These are phyloP conservation scores for Meloidogyne hapla DNA, from an alignment of 1,140 invertebrate species.

Conservation along the genomic window DNA sequence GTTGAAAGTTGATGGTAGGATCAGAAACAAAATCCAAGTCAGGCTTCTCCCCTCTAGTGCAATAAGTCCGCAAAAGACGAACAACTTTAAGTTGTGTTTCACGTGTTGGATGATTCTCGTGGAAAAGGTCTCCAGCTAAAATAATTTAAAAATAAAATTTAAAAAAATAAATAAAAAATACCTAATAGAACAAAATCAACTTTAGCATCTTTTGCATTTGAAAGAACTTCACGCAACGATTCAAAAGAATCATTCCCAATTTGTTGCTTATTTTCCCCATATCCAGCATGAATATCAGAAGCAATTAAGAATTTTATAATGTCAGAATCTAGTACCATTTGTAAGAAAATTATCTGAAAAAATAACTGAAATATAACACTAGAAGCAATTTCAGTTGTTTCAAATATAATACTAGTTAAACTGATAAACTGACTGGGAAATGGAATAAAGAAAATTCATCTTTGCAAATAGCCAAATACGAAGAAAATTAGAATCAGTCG, in stretches of 20 bases:
- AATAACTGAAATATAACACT: too few species aligned
- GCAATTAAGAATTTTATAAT: conserved; percentile 67
- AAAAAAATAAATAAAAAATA: conserved; percentile 27
- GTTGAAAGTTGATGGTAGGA: conserved; percentile 71
- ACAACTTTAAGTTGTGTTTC: conserved; percentile 75
- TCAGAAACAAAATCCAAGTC: conserved; percentile 77
- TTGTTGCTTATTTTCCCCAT: conserved; percentile 77
- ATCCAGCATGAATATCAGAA: conserved; percentile 92
- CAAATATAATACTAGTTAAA: too few species aligned
- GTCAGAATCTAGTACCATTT: neutral
- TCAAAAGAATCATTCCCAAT: conserved; percentile 83
- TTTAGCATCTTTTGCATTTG: conserved; percentile 72
- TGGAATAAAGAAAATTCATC: too few species aligned
- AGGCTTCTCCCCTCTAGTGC: conserved; percentile 66
- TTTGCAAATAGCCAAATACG: too few species aligned
- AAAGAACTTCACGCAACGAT: conserved; percentile 91
- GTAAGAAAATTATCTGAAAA: too few species aligned
- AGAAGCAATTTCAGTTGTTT: too few species aligned
- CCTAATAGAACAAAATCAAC: conserved; percentile 68
- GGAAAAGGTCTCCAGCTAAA: conserved; percentile 90
- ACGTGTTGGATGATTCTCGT: conserved; percentile 79
- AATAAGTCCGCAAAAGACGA: conserved; percentile 78
- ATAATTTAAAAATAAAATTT: neutral
- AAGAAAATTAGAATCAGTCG: too few species aligned
- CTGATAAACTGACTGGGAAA: too few species aligned